These are phyloP conservation scores for Oplegnathus fasciatus DNA, from an alignment of 2,113 vertebrate genomes.

Conservation along the genomic window DNA sequence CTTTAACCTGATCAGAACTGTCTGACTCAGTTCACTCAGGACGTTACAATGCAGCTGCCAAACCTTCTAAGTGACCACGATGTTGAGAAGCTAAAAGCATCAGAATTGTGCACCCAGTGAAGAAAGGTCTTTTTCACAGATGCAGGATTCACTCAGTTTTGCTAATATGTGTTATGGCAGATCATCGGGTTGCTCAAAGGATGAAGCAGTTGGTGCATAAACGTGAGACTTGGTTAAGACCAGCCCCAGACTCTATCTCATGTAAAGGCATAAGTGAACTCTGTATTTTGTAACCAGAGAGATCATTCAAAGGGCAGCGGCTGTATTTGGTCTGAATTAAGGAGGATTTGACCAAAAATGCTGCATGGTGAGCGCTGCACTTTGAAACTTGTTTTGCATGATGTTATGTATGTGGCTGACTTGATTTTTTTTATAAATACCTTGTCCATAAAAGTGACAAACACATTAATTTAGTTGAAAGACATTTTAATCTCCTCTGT, in stretches of 20 bases:
- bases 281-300: not conserved
- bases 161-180: not conserved
- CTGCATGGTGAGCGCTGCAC: not conserved
- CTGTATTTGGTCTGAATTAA: slow-evolving; percentile 8
- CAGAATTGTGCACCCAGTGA: not conserved
- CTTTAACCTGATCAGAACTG: not conserved
- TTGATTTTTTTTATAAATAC: not conserved
- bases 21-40: not conserved
- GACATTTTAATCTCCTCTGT: not conserved
- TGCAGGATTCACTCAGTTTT: slow-evolving; percentile 7
- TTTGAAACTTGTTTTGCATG: not conserved
- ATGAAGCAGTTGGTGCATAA: slow-evolving; percentile 1
- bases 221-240: not conserved
- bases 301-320: not conserved
- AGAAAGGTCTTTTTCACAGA: not conserved
- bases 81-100: slow-evolving; percentile 7
- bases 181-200: not conserved
- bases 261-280: not conserved
- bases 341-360: not conserved
- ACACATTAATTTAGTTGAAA: not conserved
- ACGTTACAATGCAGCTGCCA: not conserved
- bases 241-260: not conserved
- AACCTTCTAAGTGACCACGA: not conserved
- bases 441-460: not conserved
- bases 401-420: not conserved